Conservation (phyloP, 2,113 vertebrate species). For the Bujurquina vittata region DNA sequence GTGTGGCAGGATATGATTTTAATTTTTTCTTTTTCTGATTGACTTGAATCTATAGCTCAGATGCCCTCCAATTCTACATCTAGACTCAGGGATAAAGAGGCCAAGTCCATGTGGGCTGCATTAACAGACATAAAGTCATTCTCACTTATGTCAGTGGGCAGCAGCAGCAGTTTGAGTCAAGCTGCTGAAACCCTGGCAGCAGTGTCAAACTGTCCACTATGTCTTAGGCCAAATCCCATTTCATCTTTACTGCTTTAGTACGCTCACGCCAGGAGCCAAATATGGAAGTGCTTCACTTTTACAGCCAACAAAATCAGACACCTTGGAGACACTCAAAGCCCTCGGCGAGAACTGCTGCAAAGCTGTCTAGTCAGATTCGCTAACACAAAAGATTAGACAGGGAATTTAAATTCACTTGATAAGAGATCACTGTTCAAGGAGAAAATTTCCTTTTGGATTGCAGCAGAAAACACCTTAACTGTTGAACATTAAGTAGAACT, state of each 20-base stretch:
- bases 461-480: not conserved
- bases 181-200: conserved; percentile 8
- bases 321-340: conserved; percentile 26
- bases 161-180: not conserved
- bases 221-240: conserved; percentile 28
- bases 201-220: conserved; percentile 13
- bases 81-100: not conserved
- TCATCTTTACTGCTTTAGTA: conserved; percentile 18
- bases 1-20: not conserved
- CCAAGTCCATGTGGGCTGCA: not conserved
- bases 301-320: conserved; percentile 34
- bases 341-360: not conserved
- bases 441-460: not conserved
- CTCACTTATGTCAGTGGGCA: not conserved
- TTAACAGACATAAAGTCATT: not conserved
- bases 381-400: not conserved
- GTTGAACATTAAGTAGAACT: not conserved
- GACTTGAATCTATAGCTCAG: not conserved
- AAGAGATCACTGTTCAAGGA: not conserved
- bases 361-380: conserved; percentile 22
- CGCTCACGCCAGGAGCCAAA: conserved; percentile 20
- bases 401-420: not conserved
- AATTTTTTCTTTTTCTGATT: not conserved
- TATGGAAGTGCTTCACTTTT: conserved; percentile 34
- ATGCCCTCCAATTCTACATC: not conserved